A percentile compares a stretch with the other conserved stretches of the same genome.
Evolutionary conservation across 92 coral and sea anemone species (phyloP).

Genomic region (Phenganax subtilis): DNA sequence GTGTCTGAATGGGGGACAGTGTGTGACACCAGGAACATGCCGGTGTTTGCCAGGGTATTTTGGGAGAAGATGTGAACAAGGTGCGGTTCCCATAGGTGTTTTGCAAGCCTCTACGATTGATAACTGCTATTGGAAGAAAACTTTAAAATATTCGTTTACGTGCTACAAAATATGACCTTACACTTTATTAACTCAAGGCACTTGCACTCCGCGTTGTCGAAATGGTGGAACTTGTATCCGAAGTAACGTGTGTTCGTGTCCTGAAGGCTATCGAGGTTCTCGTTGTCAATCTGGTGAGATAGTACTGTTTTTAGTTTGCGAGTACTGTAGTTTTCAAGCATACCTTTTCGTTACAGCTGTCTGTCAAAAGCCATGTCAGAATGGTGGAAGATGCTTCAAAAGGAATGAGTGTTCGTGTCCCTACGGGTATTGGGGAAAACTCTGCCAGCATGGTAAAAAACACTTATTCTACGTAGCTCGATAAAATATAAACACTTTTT

Average conservation of each 20-base stretch:
- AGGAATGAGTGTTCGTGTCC: conserved; percentile 71
- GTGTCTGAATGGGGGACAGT: conserved; percentile 82
- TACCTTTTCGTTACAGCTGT: conserved; percentile 43
- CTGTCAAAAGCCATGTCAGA: conserved; percentile 66
- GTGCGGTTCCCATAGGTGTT: conserved; percentile 34
- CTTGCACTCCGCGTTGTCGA: conserved; percentile 75
- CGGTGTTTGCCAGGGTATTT: conserved; percentile 61
- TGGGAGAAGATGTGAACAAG: conserved; percentile 79
- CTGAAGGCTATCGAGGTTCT: conserved; percentile 64
- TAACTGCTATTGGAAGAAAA: not conserved
- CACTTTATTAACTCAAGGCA: conserved; percentile 36
- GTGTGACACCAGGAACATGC: conserved; percentile 79
- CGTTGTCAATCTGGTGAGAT: conserved; percentile 57
- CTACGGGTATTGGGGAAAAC: conserved; percentile 73
- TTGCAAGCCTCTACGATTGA: not conserved
- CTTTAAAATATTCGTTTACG: too few species aligned
- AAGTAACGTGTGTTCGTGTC: conserved; percentile 62
- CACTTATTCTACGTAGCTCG: not conserved
- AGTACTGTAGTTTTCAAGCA: not conserved
- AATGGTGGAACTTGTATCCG: conserved; percentile 76
- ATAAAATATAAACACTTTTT: too few species aligned
- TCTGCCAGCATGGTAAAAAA: conserved; percentile 79
- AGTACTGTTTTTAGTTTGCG: not conserved
- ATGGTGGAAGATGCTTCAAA: conserved; percentile 75
- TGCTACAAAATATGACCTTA: too few species aligned